phyloP scores from a whole-genome alignment of 2,113 vertebrate genomes.

The Ailurus styani region DNA sequence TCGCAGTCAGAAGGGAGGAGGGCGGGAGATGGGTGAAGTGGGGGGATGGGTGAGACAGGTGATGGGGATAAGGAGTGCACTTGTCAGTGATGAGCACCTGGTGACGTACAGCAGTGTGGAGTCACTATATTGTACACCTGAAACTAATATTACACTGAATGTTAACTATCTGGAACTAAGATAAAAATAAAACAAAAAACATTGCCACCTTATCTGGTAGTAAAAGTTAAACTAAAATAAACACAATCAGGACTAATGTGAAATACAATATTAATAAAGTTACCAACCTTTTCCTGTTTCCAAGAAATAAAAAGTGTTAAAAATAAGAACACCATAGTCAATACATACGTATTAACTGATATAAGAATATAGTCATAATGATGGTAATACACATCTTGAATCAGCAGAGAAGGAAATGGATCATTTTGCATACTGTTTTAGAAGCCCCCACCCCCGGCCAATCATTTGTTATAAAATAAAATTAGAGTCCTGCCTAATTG shows the following conservation, averaged over 20 bases:
- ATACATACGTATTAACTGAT: neutral
- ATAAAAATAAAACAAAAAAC: neutral
- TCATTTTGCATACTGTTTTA: neutral
- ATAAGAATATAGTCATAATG: neutral
- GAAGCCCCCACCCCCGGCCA: neutral
- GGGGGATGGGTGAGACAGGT: neutral
- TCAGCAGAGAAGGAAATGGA: neutral
- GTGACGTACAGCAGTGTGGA: neutral
- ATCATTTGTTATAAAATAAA: neutral
- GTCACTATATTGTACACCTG: neutral
- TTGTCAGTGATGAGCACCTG: neutral
- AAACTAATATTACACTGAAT: neutral
- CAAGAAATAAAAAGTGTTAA: neutral
- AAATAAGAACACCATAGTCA: neutral
- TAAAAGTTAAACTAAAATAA: conserved; percentile 12
- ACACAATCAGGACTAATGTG: neutral
- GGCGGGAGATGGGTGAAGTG: neutral
- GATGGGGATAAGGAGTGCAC: neutral
- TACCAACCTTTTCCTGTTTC: neutral
- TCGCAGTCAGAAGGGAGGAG: neutral
- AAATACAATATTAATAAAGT: conserved; percentile 40
- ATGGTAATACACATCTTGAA: neutral
- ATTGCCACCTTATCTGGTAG: conserved; percentile 20
- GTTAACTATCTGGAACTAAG: neutral
- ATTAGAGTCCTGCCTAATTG: neutral